Evolutionary conservation across 23 tunicate species (phyloP), one percentile per base, ranked within the genome.

Genomic region (Clavelina lepadiformis): DNA sequence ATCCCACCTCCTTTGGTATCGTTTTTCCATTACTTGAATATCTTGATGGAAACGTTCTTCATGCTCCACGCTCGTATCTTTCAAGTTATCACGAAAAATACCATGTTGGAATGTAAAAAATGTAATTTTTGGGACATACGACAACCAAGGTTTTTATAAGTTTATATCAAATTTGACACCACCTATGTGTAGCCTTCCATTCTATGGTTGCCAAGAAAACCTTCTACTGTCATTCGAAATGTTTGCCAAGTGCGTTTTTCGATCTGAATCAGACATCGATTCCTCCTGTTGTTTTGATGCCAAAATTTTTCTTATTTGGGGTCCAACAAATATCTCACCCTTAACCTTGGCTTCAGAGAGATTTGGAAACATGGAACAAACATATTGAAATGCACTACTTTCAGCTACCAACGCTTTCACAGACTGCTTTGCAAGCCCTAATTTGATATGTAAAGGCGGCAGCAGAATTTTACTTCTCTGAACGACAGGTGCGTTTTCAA

Each of bases 21-120:
- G 65, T 28, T 59, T 59, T 59, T 59, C 65, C 65, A 59, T 59
- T 15, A 59, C 65, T 59, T 27, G 36, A 23, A 59, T 59, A 11
- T 59, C 65, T 59, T 59, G 65, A 23, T 59, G 65, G 31, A 59
- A 59, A 35, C 65, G 19, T 59, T 59, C 65, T 28, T 37, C 65
- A 59, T 59, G 65, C 35, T 59, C 65, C 37, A 28, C 65, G 36
- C 65, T 59, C 31, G n/a, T 37, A 59, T 59, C 11, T 27, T 20
- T 37, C 65, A 59, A 59, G 36, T 59, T 59, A 26, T 59, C 36
- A n/a, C 65, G 36, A 59, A 59, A 28, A 59, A 59, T 11, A 28
- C 65, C 65, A 59, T 28, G n/a, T 59, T 11, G 31, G 65, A 59
- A 59, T 59, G 65, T 20, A 59, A 59, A 59, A 26, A 59, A 29